Evolutionary conservation across 2,797 vertebrate species (phyloP).

Genomic region (Chelidonichthys spinosus): DNA sequence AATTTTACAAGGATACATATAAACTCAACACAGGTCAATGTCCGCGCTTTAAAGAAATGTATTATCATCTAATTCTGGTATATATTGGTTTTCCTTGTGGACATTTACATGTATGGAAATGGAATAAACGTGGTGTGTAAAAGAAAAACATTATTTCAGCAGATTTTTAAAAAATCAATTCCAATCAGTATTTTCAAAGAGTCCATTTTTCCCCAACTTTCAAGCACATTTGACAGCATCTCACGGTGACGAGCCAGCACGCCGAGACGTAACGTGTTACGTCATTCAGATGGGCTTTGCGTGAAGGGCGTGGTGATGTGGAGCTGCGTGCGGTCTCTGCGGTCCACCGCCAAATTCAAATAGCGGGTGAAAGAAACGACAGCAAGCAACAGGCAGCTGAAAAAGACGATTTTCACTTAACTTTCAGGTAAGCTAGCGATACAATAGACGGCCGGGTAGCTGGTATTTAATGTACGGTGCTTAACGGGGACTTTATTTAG

Average conservation of each 20-base stretch:
- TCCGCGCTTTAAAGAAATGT: not conserved
- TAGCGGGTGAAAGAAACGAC: conserved; percentile 53
- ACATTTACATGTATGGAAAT: not conserved
- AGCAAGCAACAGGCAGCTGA: not conserved
- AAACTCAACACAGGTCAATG: not conserved
- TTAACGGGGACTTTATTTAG: not conserved
- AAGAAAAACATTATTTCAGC: too few relatives aligned
- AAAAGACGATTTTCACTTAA: not conserved
- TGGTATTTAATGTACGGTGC: accelerated
- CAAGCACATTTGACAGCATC: not conserved
- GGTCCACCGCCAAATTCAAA: conserved; percentile 87
- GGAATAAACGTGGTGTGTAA: too few relatives aligned
- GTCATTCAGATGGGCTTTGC: conserved; percentile 21
- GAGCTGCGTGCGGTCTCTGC: not conserved
- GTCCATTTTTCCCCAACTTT: not conserved
- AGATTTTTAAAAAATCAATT: too few relatives aligned
- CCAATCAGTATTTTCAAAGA: too few relatives aligned
- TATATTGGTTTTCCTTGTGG: not conserved
- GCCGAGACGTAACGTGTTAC: conserved; percentile 14
- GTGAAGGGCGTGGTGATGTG: conserved; percentile 52
- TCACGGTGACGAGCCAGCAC: not conserved
- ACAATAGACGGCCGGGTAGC: accelerated
- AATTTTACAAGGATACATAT: not conserved
- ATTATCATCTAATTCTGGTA: not conserved
- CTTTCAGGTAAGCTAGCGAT: conserved; percentile 23